These are phyloP conservation scores for Entomobrya proxima DNA, from an alignment of 2,888 invertebrate species.

Conservation along the genomic window DNA sequence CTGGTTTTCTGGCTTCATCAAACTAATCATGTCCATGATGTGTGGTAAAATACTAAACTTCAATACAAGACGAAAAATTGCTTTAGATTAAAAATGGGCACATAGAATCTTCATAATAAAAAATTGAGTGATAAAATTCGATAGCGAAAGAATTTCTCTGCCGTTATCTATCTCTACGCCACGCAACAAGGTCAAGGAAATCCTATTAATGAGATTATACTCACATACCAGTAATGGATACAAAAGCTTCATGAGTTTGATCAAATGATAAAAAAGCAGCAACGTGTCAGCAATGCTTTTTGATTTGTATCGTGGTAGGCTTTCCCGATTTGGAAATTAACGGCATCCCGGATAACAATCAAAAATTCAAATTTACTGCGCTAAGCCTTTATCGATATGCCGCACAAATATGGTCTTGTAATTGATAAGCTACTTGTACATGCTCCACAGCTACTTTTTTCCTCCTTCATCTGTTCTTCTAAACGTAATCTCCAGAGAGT, in stretches of 20 bases:
- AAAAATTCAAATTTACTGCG: constrained; percentile 37
- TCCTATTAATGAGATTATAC: constrained; percentile 28
- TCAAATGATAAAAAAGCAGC: background rate
- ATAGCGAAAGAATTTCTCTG: background rate
- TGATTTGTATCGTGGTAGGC: background rate
- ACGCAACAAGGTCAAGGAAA: constrained; percentile 18
- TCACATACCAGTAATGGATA: background rate
- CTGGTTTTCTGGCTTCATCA: too few species aligned
- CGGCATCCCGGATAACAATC: constrained; percentile 39
- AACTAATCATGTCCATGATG: too few species aligned
- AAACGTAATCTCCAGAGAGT: constrained; percentile 38
- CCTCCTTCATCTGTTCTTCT: background rate
- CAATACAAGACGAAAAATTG: too few species aligned
- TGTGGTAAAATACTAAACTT: too few species aligned
- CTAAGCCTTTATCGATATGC: constrained; percentile 30
- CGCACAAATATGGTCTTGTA: constrained; percentile 40
- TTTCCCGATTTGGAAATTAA: constrained; percentile 39
- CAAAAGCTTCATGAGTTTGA: background rate
- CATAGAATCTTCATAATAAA: background rate
- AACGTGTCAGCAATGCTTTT: constrained; percentile 7
- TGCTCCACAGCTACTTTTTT: background rate
- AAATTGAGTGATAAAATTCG: background rate
- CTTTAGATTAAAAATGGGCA: too few species aligned
- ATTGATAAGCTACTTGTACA: constrained; percentile 18
- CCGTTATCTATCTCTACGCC: background rate